Evolutionary conservation across 2,797 vertebrate genomes (phyloP).

Genomic region (Meriones psammophilus): DNA sequence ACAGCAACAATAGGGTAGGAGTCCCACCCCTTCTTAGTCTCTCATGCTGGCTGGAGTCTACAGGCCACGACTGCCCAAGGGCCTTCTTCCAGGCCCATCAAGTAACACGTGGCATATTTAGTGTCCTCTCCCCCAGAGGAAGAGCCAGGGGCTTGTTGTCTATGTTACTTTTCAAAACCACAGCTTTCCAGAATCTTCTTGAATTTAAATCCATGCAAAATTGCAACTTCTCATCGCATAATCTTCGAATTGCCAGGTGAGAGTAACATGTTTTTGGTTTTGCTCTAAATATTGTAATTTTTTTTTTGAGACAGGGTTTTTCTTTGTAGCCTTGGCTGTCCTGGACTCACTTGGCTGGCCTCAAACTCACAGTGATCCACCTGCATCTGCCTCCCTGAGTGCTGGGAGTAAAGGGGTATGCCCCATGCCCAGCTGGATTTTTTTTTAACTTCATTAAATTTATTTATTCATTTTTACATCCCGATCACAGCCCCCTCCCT

Average conservation of each 20-base stretch:
- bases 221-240: constrained; percentile 20
- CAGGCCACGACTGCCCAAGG: not conserved
- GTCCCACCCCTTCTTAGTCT: not conserved
- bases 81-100: not conserved
- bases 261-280: not conserved
- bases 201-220: constrained; percentile 32
- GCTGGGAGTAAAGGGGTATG: no score
- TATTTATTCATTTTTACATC: no score
- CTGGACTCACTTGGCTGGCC: no score
- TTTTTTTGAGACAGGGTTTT: no score
- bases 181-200: constrained; percentile 47
- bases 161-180: not conserved
- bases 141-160: not conserved
- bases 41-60: not conserved
- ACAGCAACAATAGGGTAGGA: not conserved
- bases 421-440: no score
- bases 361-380: no score
- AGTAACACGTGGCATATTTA: not conserved
- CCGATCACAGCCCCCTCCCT: no score
- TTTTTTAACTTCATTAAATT: no score
- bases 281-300: no score
- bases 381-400: no score
- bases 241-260: constrained; percentile 15
- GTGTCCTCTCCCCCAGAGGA: not conserved
- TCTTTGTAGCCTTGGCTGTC: no score